These are phyloP conservation scores for Flexamia atlantica DNA, from an alignment of 2,888 invertebrate species.

Conservation along the genomic window DNA sequence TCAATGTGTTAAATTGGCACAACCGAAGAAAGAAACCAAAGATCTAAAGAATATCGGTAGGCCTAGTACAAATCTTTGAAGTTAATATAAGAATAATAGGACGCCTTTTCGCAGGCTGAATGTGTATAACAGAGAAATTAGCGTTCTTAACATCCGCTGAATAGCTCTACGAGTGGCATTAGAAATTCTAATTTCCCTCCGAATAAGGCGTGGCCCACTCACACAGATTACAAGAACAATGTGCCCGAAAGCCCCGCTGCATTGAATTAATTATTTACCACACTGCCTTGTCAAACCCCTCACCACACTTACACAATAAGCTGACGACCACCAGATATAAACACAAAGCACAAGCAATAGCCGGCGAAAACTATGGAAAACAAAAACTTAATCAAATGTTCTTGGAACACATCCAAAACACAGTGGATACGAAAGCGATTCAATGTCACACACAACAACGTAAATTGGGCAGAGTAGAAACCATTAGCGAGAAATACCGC, in stretches of 20 bases:
- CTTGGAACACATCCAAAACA: constrained; percentile 52
- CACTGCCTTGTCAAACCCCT: not conserved
- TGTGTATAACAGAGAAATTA: no score
- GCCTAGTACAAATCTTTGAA: no score
- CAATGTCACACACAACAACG: constrained; percentile 28
- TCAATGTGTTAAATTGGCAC: no score
- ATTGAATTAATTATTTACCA: not conserved
- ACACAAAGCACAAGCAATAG: not conserved
- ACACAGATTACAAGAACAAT: not conserved
- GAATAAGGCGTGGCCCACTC: constrained; percentile 23
- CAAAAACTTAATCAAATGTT: not conserved
- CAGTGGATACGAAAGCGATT: not conserved
- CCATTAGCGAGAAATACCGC: constrained; percentile 34
- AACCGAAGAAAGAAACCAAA: no score
- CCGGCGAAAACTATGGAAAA: not conserved
- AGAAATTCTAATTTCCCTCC: not conserved
- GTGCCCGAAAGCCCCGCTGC: not conserved
- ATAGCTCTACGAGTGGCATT: not conserved
- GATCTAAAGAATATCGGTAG: no score
- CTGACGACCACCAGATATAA: not conserved
- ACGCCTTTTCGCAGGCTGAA: no score
- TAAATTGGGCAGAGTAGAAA: constrained; percentile 22
- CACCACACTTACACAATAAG: not conserved
- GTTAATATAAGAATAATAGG: no score
- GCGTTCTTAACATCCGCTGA: not conserved